Evolutionary conservation across 2,888 invertebrate species (phyloP), one percentile per base, ranked within the genome.

Genomic region (Aphodius sticticus): DNA sequence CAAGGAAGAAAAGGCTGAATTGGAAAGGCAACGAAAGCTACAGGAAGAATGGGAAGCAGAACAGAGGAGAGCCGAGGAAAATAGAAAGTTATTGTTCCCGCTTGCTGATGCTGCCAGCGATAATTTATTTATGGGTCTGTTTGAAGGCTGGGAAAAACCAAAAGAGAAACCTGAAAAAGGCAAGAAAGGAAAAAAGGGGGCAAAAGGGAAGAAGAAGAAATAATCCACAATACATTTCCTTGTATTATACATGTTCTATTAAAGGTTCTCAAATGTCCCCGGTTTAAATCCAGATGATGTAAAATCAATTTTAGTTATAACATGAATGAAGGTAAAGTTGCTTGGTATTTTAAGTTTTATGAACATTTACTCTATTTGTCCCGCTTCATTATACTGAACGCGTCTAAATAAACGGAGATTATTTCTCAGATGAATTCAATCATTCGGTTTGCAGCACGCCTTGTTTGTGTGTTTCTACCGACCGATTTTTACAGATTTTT

Each of bases 1-100:
- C 70, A 76, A 26, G 26, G 84, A 83, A 79, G 78, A 83, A 16
- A 86, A 85, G 76, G 86, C 82, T 6, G 86, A 87, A 80, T 69
- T 86, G 38, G 86, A 84, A 70, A 79, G 84, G 70, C 81, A 85
- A 38, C 84, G 83, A 79, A 84, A 81, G 75, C 85, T 88, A 82
- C 85, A 85, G 81, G 84, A 84, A 70, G 80, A 81, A 53, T 16
- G 84, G 14, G 86, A 87, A 77, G 86, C 83, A 71, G 85, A 87
- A 81, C 71, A 77, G 77, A 70, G 82, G 35, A 84, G 78, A 77
- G 82, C 82, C 6, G 87, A 86, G 80, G 88, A 87, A 81, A 86
- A 89, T 80, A 86, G 84, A 78, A 82, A 83, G 37, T 87, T 86
- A 77, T 84, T 89, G 85, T 88, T 88, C 84, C 89, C 89, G 0